These are phyloP conservation scores for Mantis religiosa DNA, from an alignment of 2,888 invertebrate species.

Conservation along the genomic window DNA sequence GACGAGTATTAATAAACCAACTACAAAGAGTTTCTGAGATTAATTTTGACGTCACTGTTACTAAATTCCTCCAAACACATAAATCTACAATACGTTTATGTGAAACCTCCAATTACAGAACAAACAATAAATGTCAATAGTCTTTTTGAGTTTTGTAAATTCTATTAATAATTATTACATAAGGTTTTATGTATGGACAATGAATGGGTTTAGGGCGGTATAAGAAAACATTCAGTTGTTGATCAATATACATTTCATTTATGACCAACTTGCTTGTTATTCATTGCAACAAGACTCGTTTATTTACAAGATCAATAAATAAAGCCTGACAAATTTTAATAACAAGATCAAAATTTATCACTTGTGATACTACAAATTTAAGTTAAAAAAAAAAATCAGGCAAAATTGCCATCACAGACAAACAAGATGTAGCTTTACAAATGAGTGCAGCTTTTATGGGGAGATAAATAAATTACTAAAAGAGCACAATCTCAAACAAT, in stretches of 20 bases:
- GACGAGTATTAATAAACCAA: too few relatives aligned
- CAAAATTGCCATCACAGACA: neutral
- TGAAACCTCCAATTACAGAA: too few relatives aligned
- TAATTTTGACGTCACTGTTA: too few relatives aligned
- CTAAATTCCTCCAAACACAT: too few relatives aligned
- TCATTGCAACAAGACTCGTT: slow-evolving; percentile 20
- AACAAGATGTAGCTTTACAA: neutral
- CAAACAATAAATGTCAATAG: too few relatives aligned
- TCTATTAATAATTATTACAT: too few relatives aligned
- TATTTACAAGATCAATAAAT: slow-evolving; percentile 25
- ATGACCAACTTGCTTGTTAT: slow-evolving; percentile 37
- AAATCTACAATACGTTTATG: too few relatives aligned
- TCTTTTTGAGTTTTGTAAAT: too few relatives aligned
- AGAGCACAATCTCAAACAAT: neutral
- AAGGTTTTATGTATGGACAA: neutral
- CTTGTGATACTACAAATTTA: neutral
- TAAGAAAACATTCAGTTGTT: neutral
- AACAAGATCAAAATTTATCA: slow-evolving; percentile 8
- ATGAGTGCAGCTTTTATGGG: neutral
- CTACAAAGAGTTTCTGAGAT: too few relatives aligned
- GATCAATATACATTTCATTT: slow-evolving; percentile 29
- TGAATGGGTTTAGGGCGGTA: neutral
- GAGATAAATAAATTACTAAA: slow-evolving; percentile 2
- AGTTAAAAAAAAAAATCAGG: slow-evolving; percentile 13
- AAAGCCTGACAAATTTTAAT: slow-evolving; percentile 16